phyloP scores from a whole-genome alignment of 2,797 vertebrate species.

The Petrocephalus schoutedeni region DNA sequence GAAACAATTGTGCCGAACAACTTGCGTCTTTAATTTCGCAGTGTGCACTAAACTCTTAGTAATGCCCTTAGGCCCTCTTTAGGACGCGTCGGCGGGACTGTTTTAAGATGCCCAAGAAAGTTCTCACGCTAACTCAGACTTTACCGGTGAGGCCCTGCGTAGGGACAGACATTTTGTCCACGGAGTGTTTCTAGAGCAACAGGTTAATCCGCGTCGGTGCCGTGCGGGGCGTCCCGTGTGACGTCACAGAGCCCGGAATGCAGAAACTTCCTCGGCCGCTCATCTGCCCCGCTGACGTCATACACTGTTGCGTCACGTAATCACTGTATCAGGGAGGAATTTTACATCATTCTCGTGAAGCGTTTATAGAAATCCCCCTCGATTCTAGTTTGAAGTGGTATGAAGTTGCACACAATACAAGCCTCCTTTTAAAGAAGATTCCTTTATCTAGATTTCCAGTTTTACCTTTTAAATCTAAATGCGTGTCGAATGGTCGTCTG shows the following conservation, averaged over 20 bases:
- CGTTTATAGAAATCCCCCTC: background rate
- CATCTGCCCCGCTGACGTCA: background rate
- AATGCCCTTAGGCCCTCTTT: background rate
- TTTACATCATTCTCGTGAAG: background rate
- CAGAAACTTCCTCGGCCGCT: background rate
- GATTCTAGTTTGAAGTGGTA: background rate
- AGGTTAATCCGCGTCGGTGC: conserved; percentile 37
- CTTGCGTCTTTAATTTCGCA: background rate
- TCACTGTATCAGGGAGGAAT: background rate
- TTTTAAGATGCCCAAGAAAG: conserved; percentile 12
- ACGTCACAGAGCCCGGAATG: conserved; percentile 27
- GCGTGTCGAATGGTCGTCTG: background rate
- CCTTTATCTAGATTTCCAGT: background rate
- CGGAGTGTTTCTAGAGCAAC: conserved; percentile 42
- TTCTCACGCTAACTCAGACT: conserved; percentile 15
- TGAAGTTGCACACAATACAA: background rate
- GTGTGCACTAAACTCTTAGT: background rate
- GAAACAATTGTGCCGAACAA: background rate
- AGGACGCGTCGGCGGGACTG: background rate
- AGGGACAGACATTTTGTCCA: background rate
- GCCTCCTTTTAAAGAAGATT: background rate
- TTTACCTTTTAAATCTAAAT: background rate
- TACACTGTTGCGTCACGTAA: background rate
- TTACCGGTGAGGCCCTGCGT: background rate
- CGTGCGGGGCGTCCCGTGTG: background rate